Conservation (phyloP, 2,113 vertebrate species). For the Mirounga angustirostris region DNA sequence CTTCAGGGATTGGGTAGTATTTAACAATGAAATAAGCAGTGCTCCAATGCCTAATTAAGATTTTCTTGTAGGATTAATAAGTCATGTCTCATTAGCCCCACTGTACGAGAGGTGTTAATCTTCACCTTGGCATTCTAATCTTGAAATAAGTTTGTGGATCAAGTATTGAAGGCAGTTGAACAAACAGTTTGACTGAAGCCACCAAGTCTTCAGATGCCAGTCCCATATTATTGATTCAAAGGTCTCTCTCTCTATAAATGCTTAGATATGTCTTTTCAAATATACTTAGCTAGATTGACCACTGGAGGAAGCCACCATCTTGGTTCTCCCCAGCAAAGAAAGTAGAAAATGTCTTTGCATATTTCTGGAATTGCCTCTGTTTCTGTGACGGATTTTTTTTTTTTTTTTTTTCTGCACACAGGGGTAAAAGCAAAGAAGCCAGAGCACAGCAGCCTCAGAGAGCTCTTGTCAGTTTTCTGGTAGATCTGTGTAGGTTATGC, state of each 20-base stretch:
- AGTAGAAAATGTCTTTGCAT: neutral
- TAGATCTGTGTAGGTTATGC: neutral
- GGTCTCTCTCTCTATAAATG: neutral
- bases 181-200: slow-evolving; percentile 86
- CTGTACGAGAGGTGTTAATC: slow-evolving; percentile 86
- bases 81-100: slow-evolving; percentile 85
- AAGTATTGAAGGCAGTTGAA: slow-evolving; percentile 79
- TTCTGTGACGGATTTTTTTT: neutral
- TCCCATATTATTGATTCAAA: slow-evolving; percentile 71
- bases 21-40: slow-evolving; percentile 86
- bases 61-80: slow-evolving; percentile 88
- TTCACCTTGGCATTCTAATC: slow-evolving; percentile 85
- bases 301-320: neutral
- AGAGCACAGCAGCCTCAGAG: neutral
- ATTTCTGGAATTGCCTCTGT: neutral
- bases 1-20: slow-evolving; percentile 78
- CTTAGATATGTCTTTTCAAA: neutral
- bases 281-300: neutral
- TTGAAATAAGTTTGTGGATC: slow-evolving; percentile 85
- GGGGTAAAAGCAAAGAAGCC: neutral
- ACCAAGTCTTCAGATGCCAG: slow-evolving; percentile 68
- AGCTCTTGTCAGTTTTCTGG: neutral
- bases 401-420: fast-evolving
- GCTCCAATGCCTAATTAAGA: slow-evolving; percentile 87
- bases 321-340: neutral